Base-by-base conservation (phyloP, 1,140 invertebrate species). In the Atta cephalotes region DNA sequence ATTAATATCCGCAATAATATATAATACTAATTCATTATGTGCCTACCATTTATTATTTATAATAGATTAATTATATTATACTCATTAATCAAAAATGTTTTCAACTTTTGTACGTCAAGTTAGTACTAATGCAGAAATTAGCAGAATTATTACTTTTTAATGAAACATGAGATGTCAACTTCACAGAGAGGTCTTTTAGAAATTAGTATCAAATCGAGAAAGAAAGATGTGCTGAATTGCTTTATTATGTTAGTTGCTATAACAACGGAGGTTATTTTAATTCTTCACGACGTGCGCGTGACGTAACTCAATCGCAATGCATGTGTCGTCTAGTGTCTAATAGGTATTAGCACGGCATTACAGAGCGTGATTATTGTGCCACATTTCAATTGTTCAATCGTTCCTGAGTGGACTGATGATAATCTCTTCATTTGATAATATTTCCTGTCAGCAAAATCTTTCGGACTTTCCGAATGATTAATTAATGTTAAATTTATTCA, bases 381-480 rank as follows among this genome's bases (percentile, higher is more conserved):
- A 85, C 79, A 49, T 88, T 45, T 60, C 80, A 62, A 77, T 12
- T 71, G 35, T 66, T 7, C 79, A 88, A 85, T 88, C 60, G 62
- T 88, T 76, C 16, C 49, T 53, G 65, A 89, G 85, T 56, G 76
- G 60, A 58, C 35, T 35, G 39, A 18, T 16, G 65, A 78, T 89
- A 89, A 88, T 89, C 86, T 88, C 87, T 88, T 85, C 81, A 88
- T 88, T 80, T 49, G 78, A 70, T 71, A 79, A 89, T 78, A 84
- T 89, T 89, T 89, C 68, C 49, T 71, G n/a, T 31, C 21, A 51
- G 31, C n/a, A 39, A 70, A 70, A 70, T 80, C 58, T 12, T 35
- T 63, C 12, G n/a, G 16, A 39, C n/a, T 53, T 49, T 21, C 1
- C 35, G 12, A 35, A 21, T 76, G 35, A 76, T 2, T 76, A 21